Evolutionary conservation across 2,797 vertebrate genomes (phyloP), one percentile per base, ranked within the genome.

Genomic region (Myioborus melanocephalus): DNA sequence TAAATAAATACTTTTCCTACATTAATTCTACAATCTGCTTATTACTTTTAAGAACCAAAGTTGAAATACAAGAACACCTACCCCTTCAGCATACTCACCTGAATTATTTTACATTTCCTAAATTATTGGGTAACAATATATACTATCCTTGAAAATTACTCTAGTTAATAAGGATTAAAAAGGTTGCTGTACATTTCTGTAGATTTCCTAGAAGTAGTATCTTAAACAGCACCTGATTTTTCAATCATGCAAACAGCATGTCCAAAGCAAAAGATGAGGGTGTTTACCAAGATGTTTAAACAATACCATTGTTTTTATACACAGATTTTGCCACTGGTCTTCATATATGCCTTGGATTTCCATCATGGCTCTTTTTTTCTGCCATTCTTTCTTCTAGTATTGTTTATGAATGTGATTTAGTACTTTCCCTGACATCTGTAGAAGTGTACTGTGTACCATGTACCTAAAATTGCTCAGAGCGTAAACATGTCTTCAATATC

Each of bases 361-460:
- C 15, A 41, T 72, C 8, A n/a, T 24, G 9, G 7, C 4, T 27
- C 10, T 27, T 46, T 60, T 64, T 73, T 66, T 47, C 8, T 79
- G 34, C 16, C 10, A 27, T 43, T 57, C 9, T 56, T 16, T 65
- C 65, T 59, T 59, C 21, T 70, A 22, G 2, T 19, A 6, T 18
- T 46, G 8, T 71, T 88, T 76, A 19, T 34, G 52, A 53, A 49
- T 41, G 2, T 27, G 19, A 27, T 80, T 81, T 59, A 50, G 50
- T 84, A 47, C 10, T 39, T 85, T 39, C 10, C 5, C 19, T n/a
- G 16, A 73, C 6, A 35, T 39, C 44, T 0, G 0, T 26, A 46
- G 22, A 78, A 55, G 10, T 43, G 5, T 53, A 46, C 4, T 0
- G 0, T 50, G 32, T 43, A 52, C 24, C 37, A 12, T 18, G 9